A percentile compares a stretch with the other conserved stretches of the same genome.
phyloP scores from a whole-genome alignment of 2,888 invertebrate species.

The Aproaerema taeniolella region DNA sequence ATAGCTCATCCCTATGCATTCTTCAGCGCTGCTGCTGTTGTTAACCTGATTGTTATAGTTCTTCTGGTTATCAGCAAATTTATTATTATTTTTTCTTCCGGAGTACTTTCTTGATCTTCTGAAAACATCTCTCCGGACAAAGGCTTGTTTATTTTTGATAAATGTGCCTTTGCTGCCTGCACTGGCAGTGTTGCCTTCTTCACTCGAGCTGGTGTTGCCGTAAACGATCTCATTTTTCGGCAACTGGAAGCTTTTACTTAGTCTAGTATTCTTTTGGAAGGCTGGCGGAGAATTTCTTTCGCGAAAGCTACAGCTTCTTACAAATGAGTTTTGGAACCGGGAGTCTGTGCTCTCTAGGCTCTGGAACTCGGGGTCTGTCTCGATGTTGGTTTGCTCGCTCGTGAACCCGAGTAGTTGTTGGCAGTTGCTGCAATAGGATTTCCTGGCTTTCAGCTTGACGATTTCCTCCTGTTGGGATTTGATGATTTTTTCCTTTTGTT shows the following conservation, averaged over 20 bases:
- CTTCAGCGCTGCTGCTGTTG: slow-evolving; percentile 68
- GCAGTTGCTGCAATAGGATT: slow-evolving; percentile 69
- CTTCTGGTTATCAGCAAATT: slow-evolving; percentile 55
- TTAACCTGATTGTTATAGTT: slow-evolving; percentile 50
- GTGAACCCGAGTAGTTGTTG: slow-evolving; percentile 71
- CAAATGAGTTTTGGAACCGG: slow-evolving; percentile 66
- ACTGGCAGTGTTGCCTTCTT: slow-evolving; percentile 65
- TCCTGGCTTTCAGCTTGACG: slow-evolving; percentile 76
- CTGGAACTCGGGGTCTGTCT: slow-evolving; percentile 73
- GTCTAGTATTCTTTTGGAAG: slow-evolving; percentile 72
- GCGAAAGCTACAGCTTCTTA: slow-evolving; percentile 69
- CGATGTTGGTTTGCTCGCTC: slow-evolving; percentile 73
- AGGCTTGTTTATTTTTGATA: slow-evolving; percentile 77
- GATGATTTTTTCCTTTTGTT: slow-evolving; percentile 84
- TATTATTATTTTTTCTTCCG: slow-evolving; percentile 61
- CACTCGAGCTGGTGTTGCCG: slow-evolving; percentile 70
- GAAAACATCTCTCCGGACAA: slow-evolving; percentile 67
- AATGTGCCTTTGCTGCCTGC: slow-evolving; percentile 70
- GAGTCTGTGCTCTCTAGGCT: slow-evolving; percentile 72
- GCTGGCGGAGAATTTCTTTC: slow-evolving; percentile 69
- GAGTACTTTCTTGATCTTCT: slow-evolving; percentile 71
- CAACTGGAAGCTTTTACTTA: slow-evolving; percentile 72
- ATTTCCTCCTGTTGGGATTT: slow-evolving; percentile 84
- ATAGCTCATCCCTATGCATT: slow-evolving; percentile 67
- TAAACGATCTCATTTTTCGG: slow-evolving; percentile 64